Base-by-base conservation (phyloP, 2,888 invertebrate genomes). In the Chaitophorus viminalis region DNA sequence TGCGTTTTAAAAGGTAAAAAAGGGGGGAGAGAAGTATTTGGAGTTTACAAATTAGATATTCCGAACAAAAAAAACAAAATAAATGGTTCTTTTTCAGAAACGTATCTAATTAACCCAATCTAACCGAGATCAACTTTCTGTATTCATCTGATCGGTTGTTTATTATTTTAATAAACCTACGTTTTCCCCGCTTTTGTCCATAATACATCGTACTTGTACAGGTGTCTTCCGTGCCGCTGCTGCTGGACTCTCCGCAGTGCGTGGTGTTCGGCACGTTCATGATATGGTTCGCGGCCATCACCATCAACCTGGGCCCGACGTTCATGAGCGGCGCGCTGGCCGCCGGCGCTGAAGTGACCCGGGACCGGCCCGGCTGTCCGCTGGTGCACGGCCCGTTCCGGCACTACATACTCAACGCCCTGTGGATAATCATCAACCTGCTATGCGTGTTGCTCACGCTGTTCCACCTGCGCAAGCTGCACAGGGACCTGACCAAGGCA, bases 251-350 rank as follows among this genome's bases (percentile, higher is more conserved):
- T 89, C 96, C 96, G 4, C 95, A 96, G 93, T 97, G 97, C 92
- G 96, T 97, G 89, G 93, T 96, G 81, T 97, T 97, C 92, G 97
- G 97, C 89, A 95, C 96, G 84, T 96, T 96, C 92, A 97, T 97
- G 95, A 97, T 97, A 91, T 97, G 97, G 97, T 97, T 97, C 92
- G 96, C 96, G 85, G 96, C 96, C 90, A 95, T 97, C 91, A 96
- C 97, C 83, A 96, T 97, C 91, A 97, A 97, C 92, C 94, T 97
- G 90, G 97, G 97, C 46, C 96, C 96, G 54, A 96, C 96, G 65
- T 96, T 96, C 92, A 93, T 96, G 91, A 95, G 94, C 91, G 96
- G 96, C 82, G 96, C 96, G 75, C 92, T 96, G 89, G 96, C 96
- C 21, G 96, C 96, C 89, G 96, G 96, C 91, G 95, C 95, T 9